Base-by-base conservation (phyloP, 2,888 invertebrate species). In the Troides helena region DNA sequence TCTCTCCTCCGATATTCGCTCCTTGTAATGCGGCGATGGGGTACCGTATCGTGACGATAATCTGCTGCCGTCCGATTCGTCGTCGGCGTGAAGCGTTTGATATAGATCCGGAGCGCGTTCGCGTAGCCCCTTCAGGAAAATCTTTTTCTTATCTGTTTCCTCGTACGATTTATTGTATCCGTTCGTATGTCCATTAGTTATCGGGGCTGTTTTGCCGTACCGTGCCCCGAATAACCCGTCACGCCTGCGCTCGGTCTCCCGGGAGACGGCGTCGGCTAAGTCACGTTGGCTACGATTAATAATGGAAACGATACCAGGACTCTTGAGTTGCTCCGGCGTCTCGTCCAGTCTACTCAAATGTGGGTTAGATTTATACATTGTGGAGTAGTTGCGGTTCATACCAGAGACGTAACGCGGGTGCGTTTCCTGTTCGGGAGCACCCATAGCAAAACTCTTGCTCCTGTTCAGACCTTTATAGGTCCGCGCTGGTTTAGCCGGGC, bases 401-500 rank as follows among this genome's bases (percentile, higher is more conserved):
- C 86, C 87, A 70, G 89, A 85, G 60, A 89, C 80, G 88, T 92
- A 93, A 65, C 91, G 90, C 50, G 91, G 88, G 65, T 92, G 92
- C 23, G 92, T 89, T 59, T 92, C 90, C 74, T 84, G 87, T 86
- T 93, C 93, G 72, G 93, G 92, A 74, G 95, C 95, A 79, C 97
- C 96, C 77, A 96, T 95, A 93, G 96, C 97, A 90, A 97, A 96
- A 85, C 97, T 97, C 88, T 97, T 96, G 87, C 97, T 97, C 71
- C 97, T 93, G 72, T 95, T 95, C 59, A 97, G 89, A 30, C 96
- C 95, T 81, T 95, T 95, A 87, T 96, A 96, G 59, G 96, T 95
- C 76, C 97, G 93, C 50, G 96, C 96, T 12, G 97, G 97, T 82
- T 97, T 97, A 0, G 95, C 95, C 0, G 96, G 96, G 8, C 95